Base-by-base conservation (phyloP, 2,113 vertebrate genomes). In the Euleptes europaea region DNA sequence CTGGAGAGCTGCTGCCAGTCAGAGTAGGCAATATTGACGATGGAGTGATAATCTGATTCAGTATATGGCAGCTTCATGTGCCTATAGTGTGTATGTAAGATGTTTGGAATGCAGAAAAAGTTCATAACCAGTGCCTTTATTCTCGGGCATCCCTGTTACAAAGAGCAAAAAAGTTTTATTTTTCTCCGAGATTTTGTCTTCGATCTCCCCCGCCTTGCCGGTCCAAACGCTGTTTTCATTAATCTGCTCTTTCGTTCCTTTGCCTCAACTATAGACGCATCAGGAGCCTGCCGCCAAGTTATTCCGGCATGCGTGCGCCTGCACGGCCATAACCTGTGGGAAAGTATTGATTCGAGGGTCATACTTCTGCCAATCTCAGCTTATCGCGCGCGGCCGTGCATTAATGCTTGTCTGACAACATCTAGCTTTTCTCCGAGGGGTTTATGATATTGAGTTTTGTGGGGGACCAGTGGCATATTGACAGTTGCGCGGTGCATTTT, bases 121-220 rank as follows among this genome's bases (percentile, higher is more conserved):
- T 26, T 1, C 78, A 31, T 11, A 4, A 47, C 86, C 54, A 40
- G 21, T 26, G 28, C 87, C 73, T 60, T 78, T 65, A 42, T 80
- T 60, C 57, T 33, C 65, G 11, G 33, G 5, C 65, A n/a, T 88
- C 83, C 63, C 15, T 71, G 23, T 33, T 83, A 76, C 72, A 19
- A 79, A 28, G 26, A 60, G 1, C 47, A 60, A 0, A 0, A 9
- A 1, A 44, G 87, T 83, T 12, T 1, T 17, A 21, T 88, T 90
- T 81, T 83, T 84, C 0, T 54, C 80, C 2, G 0, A 69, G 38
- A 10, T 57, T 28, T 83, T 23, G 54, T 84, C 86, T 80, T 21
- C 0, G 0, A 67, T 38, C 67, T 4, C 31, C n/a, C 42, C 70
- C 1, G 26, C 4, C 1, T 66, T n/a, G 1, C 4, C 9, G 0